phyloP scores from a whole-genome alignment of 2,888 invertebrate genomes.

The Cacoxenus indagator region DNA sequence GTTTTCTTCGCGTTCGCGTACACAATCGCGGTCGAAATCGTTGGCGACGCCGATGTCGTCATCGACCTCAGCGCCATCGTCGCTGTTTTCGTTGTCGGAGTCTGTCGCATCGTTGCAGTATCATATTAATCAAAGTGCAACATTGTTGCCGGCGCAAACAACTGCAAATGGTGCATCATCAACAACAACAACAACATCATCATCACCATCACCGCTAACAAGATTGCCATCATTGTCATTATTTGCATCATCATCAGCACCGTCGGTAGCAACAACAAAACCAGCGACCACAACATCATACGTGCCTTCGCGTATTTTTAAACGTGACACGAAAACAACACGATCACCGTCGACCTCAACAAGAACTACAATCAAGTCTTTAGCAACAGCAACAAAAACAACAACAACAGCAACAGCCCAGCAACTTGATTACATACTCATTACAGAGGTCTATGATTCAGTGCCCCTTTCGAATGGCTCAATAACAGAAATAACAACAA shows the following conservation, averaged over 20 bases:
- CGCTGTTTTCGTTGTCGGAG: conserved; percentile 31
- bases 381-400: conserved; percentile 25
- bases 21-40: conserved; percentile 11
- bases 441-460: conserved; percentile 56
- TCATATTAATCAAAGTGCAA: conserved; percentile 62
- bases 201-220: conserved; percentile 25
- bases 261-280: conserved; percentile 26
- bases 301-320: conserved; percentile 51
- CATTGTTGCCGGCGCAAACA: conserved; percentile 58
- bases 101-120: conserved; percentile 54
- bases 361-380: conserved; percentile 29
- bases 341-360: conserved; percentile 55
- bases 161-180: conserved; percentile 31
- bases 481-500: conserved; percentile 23
- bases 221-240: not conserved
- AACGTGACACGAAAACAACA: conserved; percentile 53
- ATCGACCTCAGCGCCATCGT: conserved; percentile 12
- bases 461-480: conserved; percentile 12
- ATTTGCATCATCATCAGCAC: conserved; percentile 32
- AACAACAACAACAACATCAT: conserved; percentile 31
- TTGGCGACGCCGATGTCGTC: conserved; percentile 24
- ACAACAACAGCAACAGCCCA: conserved; percentile 41
- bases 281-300: conserved; percentile 8
- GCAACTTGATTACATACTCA: conserved; percentile 55
- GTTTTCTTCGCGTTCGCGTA: conserved; percentile 16